Evolutionary conservation across 1,140 invertebrate genomes (phyloP), one percentile per base, ranked within the genome.

Genomic region (Cotesia vestalis): DNA sequence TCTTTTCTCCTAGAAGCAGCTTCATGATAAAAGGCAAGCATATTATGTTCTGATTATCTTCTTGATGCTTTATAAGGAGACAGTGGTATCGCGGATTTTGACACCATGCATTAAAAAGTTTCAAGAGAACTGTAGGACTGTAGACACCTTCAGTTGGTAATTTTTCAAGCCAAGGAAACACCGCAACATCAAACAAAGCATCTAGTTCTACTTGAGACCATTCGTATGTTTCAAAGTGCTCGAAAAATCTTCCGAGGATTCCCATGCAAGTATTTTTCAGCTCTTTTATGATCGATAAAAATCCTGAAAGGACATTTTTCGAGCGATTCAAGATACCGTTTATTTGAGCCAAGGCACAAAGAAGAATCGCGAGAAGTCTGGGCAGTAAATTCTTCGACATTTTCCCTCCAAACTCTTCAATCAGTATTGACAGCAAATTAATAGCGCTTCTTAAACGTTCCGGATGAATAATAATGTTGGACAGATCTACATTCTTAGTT

Each of bases 321-420:
- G 84, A 81, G 75, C 87, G 78, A 38, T 81, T 70, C 73, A 95
- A 81, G 35, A 94, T 90, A 46, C 86, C 86, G 55, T 88, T 88
- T 9, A 92, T 80, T 36, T 91, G 89, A 2, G 90, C 88, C 34
- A 91, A 89, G 55, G 95, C 89, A 51, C 92, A 91, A 4, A 95
- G 80, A 5, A 96, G 83, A 35, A 96, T 86, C 73, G 92, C 91
- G 0, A 96, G 78, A 8, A 97, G 83, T 63, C 91, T 90, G 0
- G 88, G 88, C n/a, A 96, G 82, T 35, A 95, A 86, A 60, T 88
- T 81, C 1, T 90, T 84, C 46, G 89, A 88, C 84, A 96, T 90
- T 62, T 93, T 89, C 11, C 92, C 92, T 0, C 94, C 94, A 80
- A 97, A 93, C 83, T 97, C 93, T 82, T 95, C 92, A n/a, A 95